Conservation (phyloP, 2,888 invertebrate genomes). For the Ceriagrion tenellum region DNA sequence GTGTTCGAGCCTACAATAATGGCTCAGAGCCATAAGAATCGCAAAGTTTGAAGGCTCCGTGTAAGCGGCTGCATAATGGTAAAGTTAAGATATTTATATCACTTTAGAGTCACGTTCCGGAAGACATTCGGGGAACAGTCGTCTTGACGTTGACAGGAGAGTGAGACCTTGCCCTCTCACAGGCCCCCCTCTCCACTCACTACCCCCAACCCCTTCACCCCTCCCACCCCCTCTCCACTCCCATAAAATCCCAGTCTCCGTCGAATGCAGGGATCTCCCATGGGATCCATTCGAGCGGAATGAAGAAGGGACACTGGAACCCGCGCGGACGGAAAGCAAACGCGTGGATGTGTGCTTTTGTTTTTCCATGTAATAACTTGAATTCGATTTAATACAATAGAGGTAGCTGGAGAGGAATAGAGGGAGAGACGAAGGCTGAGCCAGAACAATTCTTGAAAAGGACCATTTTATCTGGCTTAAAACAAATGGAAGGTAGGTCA, state of each 20-base stretch:
- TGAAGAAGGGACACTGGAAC: background rate
- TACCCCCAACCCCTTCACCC: background rate
- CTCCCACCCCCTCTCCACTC: background rate
- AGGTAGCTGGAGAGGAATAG: background rate
- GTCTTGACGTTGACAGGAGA: background rate
- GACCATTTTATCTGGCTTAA: background rate
- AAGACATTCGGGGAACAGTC: background rate
- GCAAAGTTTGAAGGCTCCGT: too few relatives aligned
- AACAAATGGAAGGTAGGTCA: conserved; percentile 36
- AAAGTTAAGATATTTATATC: background rate
- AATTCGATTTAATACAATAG: conserved; percentile 19
- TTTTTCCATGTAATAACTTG: conserved; percentile 4
- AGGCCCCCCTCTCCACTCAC: too few relatives aligned
- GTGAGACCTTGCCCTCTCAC: background rate
- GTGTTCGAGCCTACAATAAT: too few relatives aligned
- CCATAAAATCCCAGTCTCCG: background rate
- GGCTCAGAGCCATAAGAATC: too few relatives aligned
- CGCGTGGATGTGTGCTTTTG: background rate
- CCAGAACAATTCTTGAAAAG: background rate
- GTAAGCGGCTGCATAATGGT: too few relatives aligned
- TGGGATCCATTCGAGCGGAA: background rate
- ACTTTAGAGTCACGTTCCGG: background rate
- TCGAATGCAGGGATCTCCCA: background rate
- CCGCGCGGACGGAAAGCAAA: background rate
- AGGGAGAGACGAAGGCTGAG: background rate